Evolutionary conservation across 2,113 vertebrate genomes (phyloP).

Genomic region (Amblyopsis rosae): DNA sequence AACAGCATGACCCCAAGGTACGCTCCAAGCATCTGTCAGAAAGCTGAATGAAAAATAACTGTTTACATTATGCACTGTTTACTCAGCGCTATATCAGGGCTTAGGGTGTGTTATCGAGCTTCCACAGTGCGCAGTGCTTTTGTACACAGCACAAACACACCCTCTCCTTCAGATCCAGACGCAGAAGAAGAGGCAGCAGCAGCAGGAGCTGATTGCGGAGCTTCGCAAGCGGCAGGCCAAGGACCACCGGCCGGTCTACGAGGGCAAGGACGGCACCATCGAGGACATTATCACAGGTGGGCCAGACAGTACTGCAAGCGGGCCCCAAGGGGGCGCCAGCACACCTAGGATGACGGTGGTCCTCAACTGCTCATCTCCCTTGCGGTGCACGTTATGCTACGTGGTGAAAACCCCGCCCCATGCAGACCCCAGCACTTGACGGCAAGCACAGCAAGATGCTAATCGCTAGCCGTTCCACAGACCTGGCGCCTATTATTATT

Average conservation of each 20-base stretch:
- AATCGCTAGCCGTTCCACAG: conserved; percentile 17
- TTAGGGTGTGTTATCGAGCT: neutral
- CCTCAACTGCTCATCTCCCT: conserved; percentile 65
- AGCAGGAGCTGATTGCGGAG: conserved; percentile 93
- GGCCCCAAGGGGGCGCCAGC: conserved; percentile 22
- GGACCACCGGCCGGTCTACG: conserved; percentile 93
- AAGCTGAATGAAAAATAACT: conserved; percentile 10
- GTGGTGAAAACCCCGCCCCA: conserved; percentile 62
- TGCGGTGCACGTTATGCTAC: conserved; percentile 76
- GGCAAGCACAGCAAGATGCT: neutral
- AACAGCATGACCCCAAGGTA: conserved; percentile 94
- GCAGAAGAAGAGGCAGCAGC: conserved; percentile 88
- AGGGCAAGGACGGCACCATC: conserved; percentile 96
- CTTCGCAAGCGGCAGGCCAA: conserved; percentile 90
- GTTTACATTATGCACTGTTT: conserved; percentile 20
- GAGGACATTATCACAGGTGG: conserved; percentile 98
- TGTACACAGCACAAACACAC: conserved; percentile 11
- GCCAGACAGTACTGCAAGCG: conserved; percentile 42
- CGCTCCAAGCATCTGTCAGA: conserved; percentile 8
- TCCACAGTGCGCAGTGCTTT: conserved; percentile 2
- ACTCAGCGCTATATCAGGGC: conserved; percentile 40
- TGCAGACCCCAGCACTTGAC: conserved; percentile 52
- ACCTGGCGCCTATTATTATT: conserved; percentile 5
- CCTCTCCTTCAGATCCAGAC: conserved; percentile 72
- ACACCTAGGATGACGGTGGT: conserved; percentile 71